Evolutionary conservation across 2,113 vertebrate species (phyloP).

Genomic region (Herpetotheres cachinnans): DNA sequence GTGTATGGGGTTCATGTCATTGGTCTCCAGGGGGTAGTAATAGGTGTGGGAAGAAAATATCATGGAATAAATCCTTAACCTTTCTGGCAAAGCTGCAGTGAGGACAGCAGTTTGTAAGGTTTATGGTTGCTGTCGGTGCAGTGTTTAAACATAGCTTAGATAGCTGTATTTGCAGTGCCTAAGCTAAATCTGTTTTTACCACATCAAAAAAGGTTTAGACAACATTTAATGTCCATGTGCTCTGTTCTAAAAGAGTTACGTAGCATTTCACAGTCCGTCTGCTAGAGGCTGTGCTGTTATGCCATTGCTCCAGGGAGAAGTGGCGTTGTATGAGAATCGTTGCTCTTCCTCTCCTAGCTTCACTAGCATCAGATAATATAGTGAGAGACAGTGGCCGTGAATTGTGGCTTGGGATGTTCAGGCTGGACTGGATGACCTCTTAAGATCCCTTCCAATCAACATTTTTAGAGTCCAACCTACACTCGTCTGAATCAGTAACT

Average conservation of each 20-base stretch:
- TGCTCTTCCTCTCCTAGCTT: background rate
- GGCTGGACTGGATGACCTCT: background rate
- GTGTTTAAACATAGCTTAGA: background rate
- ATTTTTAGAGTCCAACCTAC: background rate
- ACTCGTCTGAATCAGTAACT: background rate
- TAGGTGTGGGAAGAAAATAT: background rate
- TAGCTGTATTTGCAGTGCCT: background rate
- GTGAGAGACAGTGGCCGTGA: background rate
- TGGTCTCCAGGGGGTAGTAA: background rate
- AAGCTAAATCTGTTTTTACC: background rate
- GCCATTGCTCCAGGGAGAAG: background rate
- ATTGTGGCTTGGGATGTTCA: background rate
- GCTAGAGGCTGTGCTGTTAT: background rate
- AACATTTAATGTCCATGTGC: background rate
- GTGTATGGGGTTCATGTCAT: background rate
- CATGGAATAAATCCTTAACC: background rate
- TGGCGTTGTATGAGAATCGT: background rate
- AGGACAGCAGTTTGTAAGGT: background rate
- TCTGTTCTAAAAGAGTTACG: background rate
- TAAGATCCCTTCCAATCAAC: background rate
- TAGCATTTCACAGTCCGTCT: background rate
- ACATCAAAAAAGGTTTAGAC: background rate
- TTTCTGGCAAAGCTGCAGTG: background rate
- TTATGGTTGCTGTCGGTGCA: background rate
- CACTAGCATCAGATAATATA: background rate